Base-by-base conservation (phyloP, 2,113 vertebrate genomes). In the Artemisiospiza belli region DNA sequence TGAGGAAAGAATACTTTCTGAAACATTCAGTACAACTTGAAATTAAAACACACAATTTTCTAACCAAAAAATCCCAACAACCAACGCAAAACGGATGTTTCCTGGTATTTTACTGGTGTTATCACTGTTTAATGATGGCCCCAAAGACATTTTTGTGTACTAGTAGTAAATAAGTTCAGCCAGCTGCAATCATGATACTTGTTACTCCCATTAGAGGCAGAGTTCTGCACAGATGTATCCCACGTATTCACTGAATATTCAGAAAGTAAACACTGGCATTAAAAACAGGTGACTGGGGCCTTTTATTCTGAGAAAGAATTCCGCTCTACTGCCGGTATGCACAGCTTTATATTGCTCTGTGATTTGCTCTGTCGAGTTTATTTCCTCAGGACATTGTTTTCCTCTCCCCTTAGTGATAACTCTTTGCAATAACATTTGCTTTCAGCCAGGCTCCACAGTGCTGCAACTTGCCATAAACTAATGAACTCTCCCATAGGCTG, bases 401-500 rank as follows among this genome's bases (percentile, higher is more conserved):
- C 90, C 59, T 94, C 93, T 92, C 82, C 67, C 75, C 8, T 76
- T 35, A 94, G 87, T 57, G 87, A 96, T 93, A 95, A 93, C 85
- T 95, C 95, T 73, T 55, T 85, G 83, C 80, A 94, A 93, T 94
- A 94, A 95, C 90, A 81, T 93, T 95, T 92, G 73, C 94, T 93
- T 94, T 88, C 93, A 80, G 51, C 85, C 5, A 2, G 74, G 58
- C 69, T 93, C 55, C 72, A 23, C 64, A 24, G 76, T 17, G 30
- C 52, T 94, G 82, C 80, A 91, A 35, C 59, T 92, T 66, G 79
- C 91, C 83, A 33, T 93, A 95, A 96, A 93, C 94, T 93, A 92
- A 92, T 89, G 95, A 96, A 90, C 95, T 95, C 94, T 96, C 94
- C 91, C 83, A 86, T 92, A 88, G 93, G 83, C 55, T 81, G 88